Base-by-base conservation (phyloP, 2,888 invertebrate genomes). In the Tortricodes alternella region DNA sequence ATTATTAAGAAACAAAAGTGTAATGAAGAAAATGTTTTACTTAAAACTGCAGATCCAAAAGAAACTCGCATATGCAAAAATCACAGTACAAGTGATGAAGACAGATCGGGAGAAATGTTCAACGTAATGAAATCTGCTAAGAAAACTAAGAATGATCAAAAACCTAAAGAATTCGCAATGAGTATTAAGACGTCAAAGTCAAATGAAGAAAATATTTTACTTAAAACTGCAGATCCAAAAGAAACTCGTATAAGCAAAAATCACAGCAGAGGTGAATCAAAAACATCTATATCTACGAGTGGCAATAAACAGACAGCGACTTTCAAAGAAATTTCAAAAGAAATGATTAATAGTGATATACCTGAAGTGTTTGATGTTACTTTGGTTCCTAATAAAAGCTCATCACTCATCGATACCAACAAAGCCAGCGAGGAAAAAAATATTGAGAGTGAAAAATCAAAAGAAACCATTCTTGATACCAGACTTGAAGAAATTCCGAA, bases 231-330 rank as follows among this genome's bases (percentile, higher is more conserved):
- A n/a, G n/a, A n/a, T 18, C 9, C 35, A 9, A 18, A 34, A 34
- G 8, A 1, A 18, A 52, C 34, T 27, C 9, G 35, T 16, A 24
- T 9, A 27, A 3, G 8, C 3, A 27, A 35, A 11, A 9, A 18
- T 8, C n/a, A 13, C 1, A 7, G 3, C 16, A 7, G 8, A 6
- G 27, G 16, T 2, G 55, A 55, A 27, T 21, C 27, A n/a, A 27
- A 35, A 15, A 19, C n/a, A 5, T 15, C 15, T 1, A 9, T 41
- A 27, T 16, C 23, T 7, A 11, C 7, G 7, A 41, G 24, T 8
- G 19, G 46, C 13, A 43, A 55, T 11, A 55, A 43, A 43, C 48
- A 55, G 43, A 49, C 48, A 16, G 11, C 48, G 3, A 19, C 21
- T 6, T 7, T 16, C 15, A 24, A 38, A 24, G 35, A 35, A 15